Evolutionary conservation across 2,888 invertebrate species (phyloP).

Genomic region (Gymnocheta viridis): DNA sequence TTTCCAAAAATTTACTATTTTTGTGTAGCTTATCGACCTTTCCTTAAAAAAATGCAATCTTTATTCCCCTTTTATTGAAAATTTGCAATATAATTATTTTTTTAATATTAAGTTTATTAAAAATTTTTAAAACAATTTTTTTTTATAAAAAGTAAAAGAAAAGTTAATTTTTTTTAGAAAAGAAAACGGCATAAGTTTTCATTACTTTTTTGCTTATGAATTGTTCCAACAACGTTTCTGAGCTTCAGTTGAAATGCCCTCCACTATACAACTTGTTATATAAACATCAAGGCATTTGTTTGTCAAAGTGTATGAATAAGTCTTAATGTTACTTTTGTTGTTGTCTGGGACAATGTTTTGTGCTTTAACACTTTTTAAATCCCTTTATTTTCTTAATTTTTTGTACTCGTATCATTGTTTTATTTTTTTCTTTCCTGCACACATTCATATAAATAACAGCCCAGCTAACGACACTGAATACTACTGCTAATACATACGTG

Average conservation of each 20-base stretch:
- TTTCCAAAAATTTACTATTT: no score
- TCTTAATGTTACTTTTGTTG: slow-evolving; percentile 22
- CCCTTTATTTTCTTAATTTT: slow-evolving; percentile 2
- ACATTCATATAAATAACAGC: neutral
- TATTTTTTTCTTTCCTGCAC: slow-evolving; percentile 16
- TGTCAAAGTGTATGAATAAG: neutral
- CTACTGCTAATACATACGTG: neutral
- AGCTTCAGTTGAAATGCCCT: no score
- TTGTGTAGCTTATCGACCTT: no score
- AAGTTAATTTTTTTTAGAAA: no score
- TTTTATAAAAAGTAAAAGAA: no score
- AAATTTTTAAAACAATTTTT: no score
- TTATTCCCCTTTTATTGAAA: no score
- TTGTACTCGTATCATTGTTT: slow-evolving; percentile 8
- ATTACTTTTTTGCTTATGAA: neutral
- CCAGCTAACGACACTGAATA: neutral
- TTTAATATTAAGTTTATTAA: no score
- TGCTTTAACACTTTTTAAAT: slow-evolving; percentile 60
- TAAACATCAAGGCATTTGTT: neutral
- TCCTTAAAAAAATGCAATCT: no score
- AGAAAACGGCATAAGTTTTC: no score
- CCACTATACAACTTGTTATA: no score
- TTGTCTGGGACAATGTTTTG: slow-evolving; percentile 57
- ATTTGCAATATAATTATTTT: no score
- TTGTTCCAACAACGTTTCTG: neutral